Evolutionary conservation across 1,140 invertebrate species (phyloP), one percentile per base, ranked within the genome.

Genomic region (Drosophila punjabiensis): DNA sequence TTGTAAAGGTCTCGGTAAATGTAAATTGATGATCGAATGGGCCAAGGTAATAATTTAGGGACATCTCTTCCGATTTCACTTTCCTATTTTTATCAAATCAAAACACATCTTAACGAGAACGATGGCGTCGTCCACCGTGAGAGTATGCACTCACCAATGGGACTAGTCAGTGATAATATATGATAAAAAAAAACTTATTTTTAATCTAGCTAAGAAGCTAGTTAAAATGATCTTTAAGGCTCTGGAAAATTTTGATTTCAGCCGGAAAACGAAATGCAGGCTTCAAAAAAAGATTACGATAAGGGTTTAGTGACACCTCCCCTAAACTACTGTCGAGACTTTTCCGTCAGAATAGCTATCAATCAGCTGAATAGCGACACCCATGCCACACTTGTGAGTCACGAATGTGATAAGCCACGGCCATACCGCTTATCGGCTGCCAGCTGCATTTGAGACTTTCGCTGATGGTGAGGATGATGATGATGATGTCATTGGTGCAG

Each of bases 401-500:
- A 84, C 58, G 45, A 41, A 59, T 59, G 33, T 64, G 50, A 76
- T 76, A 75, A 76, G 59, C 45, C 50, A 13, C 30, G 16, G 67
- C 6, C 28, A 18, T 28, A 11, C 20, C 14, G 48, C 41, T 74
- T 75, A 73, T 73, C 63, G 62, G 39, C 20, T 43, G 67, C 30
- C 56, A 60, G 65, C 58, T 78, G 75, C 76, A 78, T 45, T 76
- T 52, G 55, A 67, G 78, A 78, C 76, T 78, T 78, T 78, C 76
- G 75, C 75, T 50, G 43, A n/a, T 45, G 37, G 50, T 18, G n/a
- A 53, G 35, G 16, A 66, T 66, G 43, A 53, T 56, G 63, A 78
- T 78, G 63, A 78, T 78, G 76, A 78, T 78, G 75, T 78, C 76
- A 78, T 78, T 78, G 76, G 33, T 69, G 64, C 76, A 67, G 56